Conservation (phyloP, 30 jellyfish, hydroid and myxozoan species). For the Sanderia malayensis region DNA sequence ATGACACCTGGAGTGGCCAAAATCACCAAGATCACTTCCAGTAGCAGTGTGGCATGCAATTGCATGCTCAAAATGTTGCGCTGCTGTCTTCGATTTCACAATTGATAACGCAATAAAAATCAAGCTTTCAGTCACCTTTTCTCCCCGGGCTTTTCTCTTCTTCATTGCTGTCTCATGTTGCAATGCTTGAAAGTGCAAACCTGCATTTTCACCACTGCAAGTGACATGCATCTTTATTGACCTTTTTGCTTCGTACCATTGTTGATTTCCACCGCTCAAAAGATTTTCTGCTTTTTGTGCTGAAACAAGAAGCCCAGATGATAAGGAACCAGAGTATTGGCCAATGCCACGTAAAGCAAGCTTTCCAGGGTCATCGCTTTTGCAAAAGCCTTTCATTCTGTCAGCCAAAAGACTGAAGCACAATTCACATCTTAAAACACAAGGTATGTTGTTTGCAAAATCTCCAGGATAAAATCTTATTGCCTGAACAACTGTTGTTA, state of each 20-base stretch:
- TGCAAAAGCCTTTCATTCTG: not conserved
- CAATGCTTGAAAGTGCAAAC: conserved; percentile 20
- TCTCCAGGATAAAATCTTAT: conserved; percentile 6
- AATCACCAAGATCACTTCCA: conserved; percentile 43
- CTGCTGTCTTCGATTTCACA: conserved; percentile 25
- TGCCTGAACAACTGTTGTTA: conserved; percentile 7
- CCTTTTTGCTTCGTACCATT: conserved; percentile 5
- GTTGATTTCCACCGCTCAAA: not conserved
- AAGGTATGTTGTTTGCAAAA: not conserved
- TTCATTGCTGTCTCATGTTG: conserved; percentile 1
- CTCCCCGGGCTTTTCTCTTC: conserved; percentile 5
- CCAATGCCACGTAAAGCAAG: conserved; percentile 16
- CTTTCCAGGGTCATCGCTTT: not conserved
- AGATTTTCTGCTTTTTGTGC: conserved; percentile 11
- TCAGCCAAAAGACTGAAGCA: conserved; percentile 16
- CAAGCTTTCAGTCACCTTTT: conserved; percentile 26
- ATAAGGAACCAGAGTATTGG: conserved; percentile 11
- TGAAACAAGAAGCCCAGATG: conserved; percentile 19
- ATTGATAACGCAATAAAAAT: conserved; percentile 22
- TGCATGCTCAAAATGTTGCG: conserved; percentile 11
- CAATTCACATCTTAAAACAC: conserved; percentile 17
- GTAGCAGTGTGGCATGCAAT: conserved; percentile 30
- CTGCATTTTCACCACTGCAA: conserved; percentile 1
- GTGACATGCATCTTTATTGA: conserved; percentile 7
- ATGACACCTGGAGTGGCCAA: conserved; percentile 28